Evolutionary conservation across 2,888 invertebrate genomes (phyloP).

Genomic region (Apoda limacodes): DNA sequence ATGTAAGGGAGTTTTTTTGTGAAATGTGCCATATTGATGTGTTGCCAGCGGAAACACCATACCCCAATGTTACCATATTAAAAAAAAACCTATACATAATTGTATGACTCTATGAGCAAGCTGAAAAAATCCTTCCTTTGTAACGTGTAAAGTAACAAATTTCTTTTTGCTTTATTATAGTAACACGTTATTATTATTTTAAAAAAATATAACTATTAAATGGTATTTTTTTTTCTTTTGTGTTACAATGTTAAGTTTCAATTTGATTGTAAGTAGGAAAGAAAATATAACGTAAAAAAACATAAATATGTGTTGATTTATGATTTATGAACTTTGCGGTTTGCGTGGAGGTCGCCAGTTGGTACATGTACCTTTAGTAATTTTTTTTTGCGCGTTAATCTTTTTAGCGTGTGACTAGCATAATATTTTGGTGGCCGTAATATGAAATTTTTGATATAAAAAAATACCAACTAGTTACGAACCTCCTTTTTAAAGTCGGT

Average conservation of each 20-base stretch:
- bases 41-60: conserved; percentile 64
- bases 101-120: conserved; percentile 29
- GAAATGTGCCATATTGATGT: conserved; percentile 62
- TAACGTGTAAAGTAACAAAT: conserved; percentile 46
- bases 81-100: conserved; percentile 29
- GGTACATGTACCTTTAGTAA: too few species aligned
- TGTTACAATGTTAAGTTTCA: conserved; percentile 36
- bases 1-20: conserved; percentile 25
- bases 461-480: too few species aligned
- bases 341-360: conserved; percentile 30
- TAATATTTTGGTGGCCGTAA: too few species aligned
- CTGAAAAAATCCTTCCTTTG: conserved; percentile 43
- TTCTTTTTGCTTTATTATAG: conserved; percentile 54
- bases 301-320: conserved; percentile 33
- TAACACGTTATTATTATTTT: conserved; percentile 40
- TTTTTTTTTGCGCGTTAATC: too few species aligned
- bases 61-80: conserved; percentile 55
- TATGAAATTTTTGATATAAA: too few species aligned
- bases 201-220: conserved; percentile 31
- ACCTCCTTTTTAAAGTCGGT: too few species aligned
- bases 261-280: conserved; percentile 55
- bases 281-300: conserved; percentile 44
- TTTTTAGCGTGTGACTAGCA: too few species aligned
- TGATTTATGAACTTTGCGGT: conserved; percentile 26
- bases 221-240: conserved; percentile 40